Evolutionary conservation across 2,113 vertebrate species (phyloP).

Genomic region (western clawed frog (Xenopus tropicalis)): UCB_Xtro_10.0 CM004447.2:73948001-73948500

Average conservation of each 20-base stretch:
- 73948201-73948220: background rate
- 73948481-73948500: too few species aligned
- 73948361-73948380: too few species aligned
- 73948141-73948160: conserved; percentile 13
- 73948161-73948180: conserved; percentile 1
- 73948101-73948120: conserved; percentile 10
- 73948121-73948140: background rate
- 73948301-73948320: too few species aligned
- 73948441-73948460: too few species aligned
- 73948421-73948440: too few species aligned
- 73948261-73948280: background rate
- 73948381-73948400: background rate
- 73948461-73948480: too few species aligned
- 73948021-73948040: conserved; percentile 19
- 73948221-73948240: background rate
- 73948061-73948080: conserved; percentile 21
- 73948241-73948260: background rate
- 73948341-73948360: too few species aligned
- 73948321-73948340: too few species aligned
- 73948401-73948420: background rate
- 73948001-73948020: conserved; percentile 30
- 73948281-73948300: background rate
- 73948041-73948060: conserved; percentile 5
- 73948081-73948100: conserved; percentile 9
- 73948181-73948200: background rate